A percentile compares a stretch with the other conserved stretches of the same genome.
Conservation (phyloP, 2,888 invertebrate species). For the Philaethria dido region DNA sequence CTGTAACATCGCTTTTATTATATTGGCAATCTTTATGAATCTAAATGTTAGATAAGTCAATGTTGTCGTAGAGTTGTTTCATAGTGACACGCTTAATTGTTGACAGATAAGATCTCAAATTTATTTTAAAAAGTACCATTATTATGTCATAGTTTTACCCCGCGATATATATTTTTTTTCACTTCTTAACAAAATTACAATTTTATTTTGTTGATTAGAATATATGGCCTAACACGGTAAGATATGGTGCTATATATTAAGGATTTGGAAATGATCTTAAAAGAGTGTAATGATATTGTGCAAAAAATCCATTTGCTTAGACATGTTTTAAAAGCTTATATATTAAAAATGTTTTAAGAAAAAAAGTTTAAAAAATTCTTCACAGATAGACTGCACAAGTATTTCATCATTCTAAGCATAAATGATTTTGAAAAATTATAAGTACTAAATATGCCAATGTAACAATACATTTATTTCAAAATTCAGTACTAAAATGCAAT, state of each 20-base stretch:
- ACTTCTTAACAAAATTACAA: background rate
- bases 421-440: no score
- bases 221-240: background rate
- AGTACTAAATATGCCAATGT: no score
- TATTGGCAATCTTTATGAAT: background rate
- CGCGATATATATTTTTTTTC: background rate
- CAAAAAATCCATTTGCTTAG: background rate
- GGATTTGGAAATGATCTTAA: background rate
- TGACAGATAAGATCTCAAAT: background rate
- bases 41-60: conserved; percentile 11
- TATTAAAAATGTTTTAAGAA: background rate
- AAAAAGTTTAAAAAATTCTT: no score
- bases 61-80: conserved; percentile 1
- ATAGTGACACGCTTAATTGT: background rate
- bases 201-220: background rate
- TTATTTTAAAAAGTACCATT: background rate
- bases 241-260: conserved; percentile 7
- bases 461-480: no score
- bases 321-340: background rate
- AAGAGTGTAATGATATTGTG: background rate
- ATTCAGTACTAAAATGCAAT: no score
- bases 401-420: no score
- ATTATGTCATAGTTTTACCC: background rate
- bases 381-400: no score
- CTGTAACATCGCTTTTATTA: background rate